Base-by-base conservation (phyloP, 1,140 invertebrate species). In the Aphelenchoides besseyi region DNA sequence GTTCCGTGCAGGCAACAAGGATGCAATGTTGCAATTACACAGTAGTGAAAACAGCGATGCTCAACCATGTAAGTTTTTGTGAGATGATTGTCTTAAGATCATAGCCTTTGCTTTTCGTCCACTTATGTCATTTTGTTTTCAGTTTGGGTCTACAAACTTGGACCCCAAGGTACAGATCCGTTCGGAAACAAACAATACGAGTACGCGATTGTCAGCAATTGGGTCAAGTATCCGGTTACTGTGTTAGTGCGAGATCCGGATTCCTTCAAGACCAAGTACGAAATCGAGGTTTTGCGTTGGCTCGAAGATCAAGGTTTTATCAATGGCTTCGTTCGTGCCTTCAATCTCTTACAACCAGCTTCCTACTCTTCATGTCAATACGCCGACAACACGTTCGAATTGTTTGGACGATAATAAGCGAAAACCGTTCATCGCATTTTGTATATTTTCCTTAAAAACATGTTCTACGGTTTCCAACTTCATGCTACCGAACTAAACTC, bases 111-210 rank as follows among this genome's bases (percentile, higher is more conserved):
- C 2, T 61, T 61, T 61, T 36, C 30, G 33, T 61, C 2, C n/a
- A 2, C 26, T 66, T 18, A 66, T 33, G n/a, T 55, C 12, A 18
- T 36, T 35, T 32, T 32, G 12, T 32, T 71, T 83, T 79, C 67
- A 82, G 81, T 85, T 77, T 83, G 82, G 82, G 84, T 83, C 26
- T 83, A 83, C 77, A 84, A 83, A 72, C 77, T 83, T 37, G 82
- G 82, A 36, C 82, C 82, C 18, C 81, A 84, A 68, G 82, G 82
- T 26, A 84, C 76, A 16, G 83, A 83, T 70, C 82, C 82, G 35
- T 83, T 83, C 73, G 82, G 82, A 52, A 84, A 83, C 68, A 74
- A 81, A 48, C 82, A 83, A 70, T 83, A 83, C 75, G 82, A 83
- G 67, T 83, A 82, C 53, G 82, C 82, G 1, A 82, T 83, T 53